These are phyloP conservation scores for Merodon equestris DNA, from an alignment of 2,888 invertebrate species.

Conservation along the genomic window DNA sequence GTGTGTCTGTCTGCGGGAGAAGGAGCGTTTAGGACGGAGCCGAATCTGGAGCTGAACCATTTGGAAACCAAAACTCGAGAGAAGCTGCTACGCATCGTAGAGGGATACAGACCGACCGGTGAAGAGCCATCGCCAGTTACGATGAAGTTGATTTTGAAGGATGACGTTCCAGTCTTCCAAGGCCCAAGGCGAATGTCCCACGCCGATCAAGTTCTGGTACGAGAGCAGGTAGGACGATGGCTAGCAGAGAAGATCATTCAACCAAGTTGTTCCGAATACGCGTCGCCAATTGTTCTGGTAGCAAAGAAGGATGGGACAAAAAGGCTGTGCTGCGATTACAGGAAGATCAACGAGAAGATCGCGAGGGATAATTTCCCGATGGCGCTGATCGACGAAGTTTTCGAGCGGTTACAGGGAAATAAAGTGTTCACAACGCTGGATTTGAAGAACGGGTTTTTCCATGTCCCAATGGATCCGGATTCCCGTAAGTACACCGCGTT, in stretches of 20 bases:
- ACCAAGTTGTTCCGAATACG: conserved; percentile 31
- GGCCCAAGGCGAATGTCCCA: conserved; percentile 21
- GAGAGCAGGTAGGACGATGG: background rate
- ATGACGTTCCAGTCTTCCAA: conserved; percentile 13
- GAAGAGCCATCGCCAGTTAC: conserved; percentile 11
- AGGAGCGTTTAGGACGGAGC: conserved; percentile 6
- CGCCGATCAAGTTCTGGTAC: background rate
- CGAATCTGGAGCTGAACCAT: conserved; percentile 11
- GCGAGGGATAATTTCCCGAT: conserved; percentile 23
- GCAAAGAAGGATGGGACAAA: conserved; percentile 43
- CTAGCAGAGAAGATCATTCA: conserved; percentile 23
- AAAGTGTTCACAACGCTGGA: conserved; percentile 51
- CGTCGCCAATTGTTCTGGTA: conserved; percentile 38
- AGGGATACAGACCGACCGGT: conserved; percentile 1
- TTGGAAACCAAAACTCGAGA: background rate
- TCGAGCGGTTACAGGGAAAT: conserved; percentile 37
- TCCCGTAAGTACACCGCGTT: conserved; percentile 57
- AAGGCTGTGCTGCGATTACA: conserved; percentile 36
- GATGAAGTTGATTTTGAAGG: conserved; percentile 19
- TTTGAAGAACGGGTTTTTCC: conserved; percentile 60
- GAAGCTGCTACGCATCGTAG: conserved; percentile 8
- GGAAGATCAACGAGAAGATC: conserved; percentile 17
- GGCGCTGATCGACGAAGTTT: conserved; percentile 21
- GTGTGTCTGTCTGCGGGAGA: conserved; percentile 9
- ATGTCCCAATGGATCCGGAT: conserved; percentile 48